A percentile compares a stretch with the other conserved stretches of the same genome.
Conservation (phyloP, 2,113 vertebrate genomes). For the Columbina picui region DNA sequence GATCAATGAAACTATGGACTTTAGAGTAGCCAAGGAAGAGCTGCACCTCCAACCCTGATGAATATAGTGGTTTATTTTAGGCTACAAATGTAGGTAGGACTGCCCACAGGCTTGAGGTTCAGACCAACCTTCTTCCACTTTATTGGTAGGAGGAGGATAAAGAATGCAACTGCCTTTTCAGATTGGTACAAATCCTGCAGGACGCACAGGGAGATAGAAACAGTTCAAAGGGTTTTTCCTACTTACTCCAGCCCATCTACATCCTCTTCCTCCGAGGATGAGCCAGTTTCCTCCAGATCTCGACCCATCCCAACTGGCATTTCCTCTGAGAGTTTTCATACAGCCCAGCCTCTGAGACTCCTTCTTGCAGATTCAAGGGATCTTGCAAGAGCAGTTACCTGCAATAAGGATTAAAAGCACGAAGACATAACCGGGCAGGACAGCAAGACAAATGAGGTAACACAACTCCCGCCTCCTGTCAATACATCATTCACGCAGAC, state of each 20-base stretch:
- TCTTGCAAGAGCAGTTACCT: conserved; percentile 62
- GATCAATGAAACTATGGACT: not conserved
- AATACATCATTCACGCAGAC: not conserved
- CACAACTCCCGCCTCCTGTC: not conserved
- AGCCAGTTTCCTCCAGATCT: conserved; percentile 83
- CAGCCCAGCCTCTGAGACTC: conserved; percentile 49
- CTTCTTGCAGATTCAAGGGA: conserved; percentile 22
- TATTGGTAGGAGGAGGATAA: rapidly evolving
- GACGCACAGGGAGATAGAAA: not conserved
- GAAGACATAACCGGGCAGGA: not conserved
- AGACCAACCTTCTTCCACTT: not conserved
- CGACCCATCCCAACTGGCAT: conserved; percentile 87
- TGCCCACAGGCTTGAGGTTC: not conserved
- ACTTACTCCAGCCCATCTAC: conserved; percentile 75
- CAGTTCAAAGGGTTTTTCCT: not conserved
- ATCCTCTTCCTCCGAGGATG: conserved; percentile 81
- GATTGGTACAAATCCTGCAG: not conserved
- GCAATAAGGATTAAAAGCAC: not conserved
- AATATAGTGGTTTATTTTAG: not conserved
- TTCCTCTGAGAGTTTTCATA: conserved; percentile 74
- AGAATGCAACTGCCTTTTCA: not conserved
- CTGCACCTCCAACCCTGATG: not conserved
- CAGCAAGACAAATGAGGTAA: not conserved
- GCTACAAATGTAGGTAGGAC: not conserved
- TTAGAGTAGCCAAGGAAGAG: not conserved